These are phyloP conservation scores for Phoebastria nigripes DNA, from an alignment of 2,797 vertebrate species.

Conservation along the genomic window DNA sequence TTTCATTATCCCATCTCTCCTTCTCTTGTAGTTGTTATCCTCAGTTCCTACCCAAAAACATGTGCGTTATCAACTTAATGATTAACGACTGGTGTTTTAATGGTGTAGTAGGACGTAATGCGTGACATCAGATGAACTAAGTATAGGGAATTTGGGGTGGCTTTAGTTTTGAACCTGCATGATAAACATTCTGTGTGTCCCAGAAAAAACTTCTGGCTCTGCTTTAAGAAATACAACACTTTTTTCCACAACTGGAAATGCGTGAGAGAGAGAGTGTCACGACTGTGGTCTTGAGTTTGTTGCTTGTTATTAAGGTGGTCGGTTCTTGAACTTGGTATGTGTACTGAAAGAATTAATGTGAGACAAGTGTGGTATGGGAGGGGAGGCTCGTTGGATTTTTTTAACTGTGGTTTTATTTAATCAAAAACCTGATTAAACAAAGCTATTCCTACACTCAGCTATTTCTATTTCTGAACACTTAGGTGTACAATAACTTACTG, in stretches of 20 bases:
- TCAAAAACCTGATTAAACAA: background rate
- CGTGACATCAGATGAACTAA: background rate
- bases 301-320: background rate
- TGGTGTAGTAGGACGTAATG: background rate
- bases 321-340: background rate
- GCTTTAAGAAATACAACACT: background rate
- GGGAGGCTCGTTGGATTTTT: rapidly evolving
- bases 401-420: background rate
- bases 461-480: background rate
- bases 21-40: background rate
- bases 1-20: background rate
- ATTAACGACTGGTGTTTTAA: background rate
- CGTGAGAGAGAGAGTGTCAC: background rate
- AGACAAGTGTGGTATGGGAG: background rate
- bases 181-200: background rate
- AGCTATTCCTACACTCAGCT: background rate
- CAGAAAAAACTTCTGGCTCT: background rate
- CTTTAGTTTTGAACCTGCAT: background rate
- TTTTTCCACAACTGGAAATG: background rate
- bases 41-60: background rate
- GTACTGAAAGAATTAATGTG: background rate
- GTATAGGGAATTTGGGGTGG: background rate
- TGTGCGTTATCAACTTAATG: background rate
- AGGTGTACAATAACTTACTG: rapidly evolving
- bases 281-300: background rate